Conservation (phyloP, 1,140 invertebrate species). For the Calliopsis andreniformis region DNA sequence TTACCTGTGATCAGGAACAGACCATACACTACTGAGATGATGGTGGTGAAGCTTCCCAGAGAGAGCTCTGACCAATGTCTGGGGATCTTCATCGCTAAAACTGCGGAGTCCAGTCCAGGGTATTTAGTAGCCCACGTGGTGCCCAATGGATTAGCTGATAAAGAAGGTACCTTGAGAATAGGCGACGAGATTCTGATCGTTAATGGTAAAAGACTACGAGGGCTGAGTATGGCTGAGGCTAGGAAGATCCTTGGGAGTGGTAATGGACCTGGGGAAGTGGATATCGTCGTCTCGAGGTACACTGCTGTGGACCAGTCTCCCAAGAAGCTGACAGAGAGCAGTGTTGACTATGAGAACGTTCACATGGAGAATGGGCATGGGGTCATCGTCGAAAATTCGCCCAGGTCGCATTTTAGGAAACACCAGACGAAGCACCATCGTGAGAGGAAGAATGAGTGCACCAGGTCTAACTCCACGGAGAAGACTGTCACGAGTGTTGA, state of each 20-base stretch:
- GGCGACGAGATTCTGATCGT: slow-evolving; percentile 93
- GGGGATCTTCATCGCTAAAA: slow-evolving; percentile 92
- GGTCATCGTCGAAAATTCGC: slow-evolving; percentile 77
- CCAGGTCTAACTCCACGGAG: slow-evolving; percentile 68
- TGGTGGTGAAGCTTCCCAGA: slow-evolving; percentile 87
- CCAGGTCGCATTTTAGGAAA: slow-evolving; percentile 77
- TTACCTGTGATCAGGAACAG: slow-evolving; percentile 79
- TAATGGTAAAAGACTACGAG: slow-evolving; percentile 88
- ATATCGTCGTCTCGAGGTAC: slow-evolving; percentile 86
- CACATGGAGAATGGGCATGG: slow-evolving; percentile 81
- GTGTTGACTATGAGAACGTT: slow-evolving; percentile 86
- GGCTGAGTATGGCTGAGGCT: slow-evolving; percentile 89
- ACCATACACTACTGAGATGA: slow-evolving; percentile 80
- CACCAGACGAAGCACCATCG: slow-evolving; percentile 68
- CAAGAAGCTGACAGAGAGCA: slow-evolving; percentile 84
- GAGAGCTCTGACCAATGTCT: slow-evolving; percentile 86
- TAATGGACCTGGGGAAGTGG: slow-evolving; percentile 85
- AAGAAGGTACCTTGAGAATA: slow-evolving; percentile 88
- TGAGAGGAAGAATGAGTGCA: slow-evolving; percentile 70
- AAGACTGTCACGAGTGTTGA: slow-evolving; percentile 54
- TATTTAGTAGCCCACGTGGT: slow-evolving; percentile 93
- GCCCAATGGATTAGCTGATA: slow-evolving; percentile 88
- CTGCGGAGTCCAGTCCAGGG: slow-evolving; percentile 86
- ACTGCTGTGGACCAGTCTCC: slow-evolving; percentile 68
- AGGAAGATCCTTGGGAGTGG: slow-evolving; percentile 85